Evolutionary conservation across 2,797 vertebrate genomes (phyloP).

Genomic region (Lepilemur septentrionalis): DNA sequence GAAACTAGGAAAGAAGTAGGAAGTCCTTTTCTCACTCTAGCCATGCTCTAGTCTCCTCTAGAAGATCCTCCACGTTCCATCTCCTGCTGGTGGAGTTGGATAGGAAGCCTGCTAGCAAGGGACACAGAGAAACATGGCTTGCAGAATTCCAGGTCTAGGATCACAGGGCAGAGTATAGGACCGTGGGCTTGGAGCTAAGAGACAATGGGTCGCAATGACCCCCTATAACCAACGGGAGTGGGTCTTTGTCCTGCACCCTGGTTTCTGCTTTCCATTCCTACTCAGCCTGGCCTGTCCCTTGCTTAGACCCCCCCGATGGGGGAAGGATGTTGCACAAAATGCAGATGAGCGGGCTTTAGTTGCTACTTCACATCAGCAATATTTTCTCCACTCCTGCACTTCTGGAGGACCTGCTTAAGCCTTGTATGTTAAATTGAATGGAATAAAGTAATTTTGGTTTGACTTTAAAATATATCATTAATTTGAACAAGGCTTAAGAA

Average conservation of each 20-base stretch:
- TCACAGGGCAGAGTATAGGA: neutral
- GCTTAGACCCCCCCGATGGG: neutral
- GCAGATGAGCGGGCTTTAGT: neutral
- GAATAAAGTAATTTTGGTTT: conserved; percentile 49
- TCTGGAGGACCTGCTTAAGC: neutral
- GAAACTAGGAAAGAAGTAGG: neutral
- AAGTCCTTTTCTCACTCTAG: neutral
- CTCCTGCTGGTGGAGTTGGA: neutral
- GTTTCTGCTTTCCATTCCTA: neutral
- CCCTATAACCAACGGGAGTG: neutral
- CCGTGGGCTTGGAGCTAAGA: neutral
- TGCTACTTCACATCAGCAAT: neutral
- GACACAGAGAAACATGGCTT: neutral
- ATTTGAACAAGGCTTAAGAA: conserved; percentile 53
- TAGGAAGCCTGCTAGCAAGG: neutral
- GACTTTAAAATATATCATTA: conserved; percentile 61
- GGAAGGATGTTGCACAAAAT: neutral
- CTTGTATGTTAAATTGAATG: conserved; percentile 34
- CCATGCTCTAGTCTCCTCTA: neutral
- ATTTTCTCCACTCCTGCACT: neutral
- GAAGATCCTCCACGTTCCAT: neutral
- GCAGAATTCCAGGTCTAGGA: neutral
- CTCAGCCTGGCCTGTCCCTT: neutral
- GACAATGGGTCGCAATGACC: neutral
- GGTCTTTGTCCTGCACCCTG: neutral